Evolutionary conservation across 2,888 invertebrate genomes (phyloP), one percentile per base, ranked within the genome.

Genomic region (Cataglyphis cursor): DNA sequence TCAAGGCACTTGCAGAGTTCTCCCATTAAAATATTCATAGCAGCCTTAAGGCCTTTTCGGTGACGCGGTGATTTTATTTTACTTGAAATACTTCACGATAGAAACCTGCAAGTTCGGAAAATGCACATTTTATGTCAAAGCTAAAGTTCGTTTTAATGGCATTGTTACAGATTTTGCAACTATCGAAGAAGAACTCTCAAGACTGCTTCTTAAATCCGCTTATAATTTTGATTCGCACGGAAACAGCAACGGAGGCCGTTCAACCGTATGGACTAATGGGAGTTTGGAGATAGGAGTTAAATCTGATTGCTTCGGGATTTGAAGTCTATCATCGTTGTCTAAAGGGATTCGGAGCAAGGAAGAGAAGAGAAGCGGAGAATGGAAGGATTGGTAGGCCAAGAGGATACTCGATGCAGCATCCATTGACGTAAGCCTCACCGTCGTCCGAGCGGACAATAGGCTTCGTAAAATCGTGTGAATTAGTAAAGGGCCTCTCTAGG

Each of bases 401-500:
- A 57, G 65, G 28, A 66, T 78, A 66, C 15, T 3, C 41, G 66
- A 44, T 57, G 78, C 78, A 78, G 24, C 59, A 61, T 61, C 44
- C 18, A 68, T 28, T 24, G 41, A 76, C 18, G 44, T 70, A 80
- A 70, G 59, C 70, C 78, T 70, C 28, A 57, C 44, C 21, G 31
- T 78, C 31, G 68, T 70, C 54, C 51, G 10, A 21, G 44, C 59
- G 61, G 54, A 83, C 83, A 81, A 83, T 81, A 51, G 35, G 59
- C 57, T 70, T 8, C 57, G 73, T 61, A 65, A 81, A 80, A 80
- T 80, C 68, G 78, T 21, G 59, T 80, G 65, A 84, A 84, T 73
- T 73, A 76, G 65, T 54, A 66, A 81, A 73, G 72, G 35, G 83
- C 24, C 81, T 85, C 85, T 89, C 87, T 85, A 84, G 76, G 81